A percentile compares a stretch with the other conserved stretches of the same genome.
These are phyloP conservation scores for Pseudomugil gertrudae DNA, from an alignment of 2,797 vertebrate genomes.

Conservation along the genomic window DNA sequence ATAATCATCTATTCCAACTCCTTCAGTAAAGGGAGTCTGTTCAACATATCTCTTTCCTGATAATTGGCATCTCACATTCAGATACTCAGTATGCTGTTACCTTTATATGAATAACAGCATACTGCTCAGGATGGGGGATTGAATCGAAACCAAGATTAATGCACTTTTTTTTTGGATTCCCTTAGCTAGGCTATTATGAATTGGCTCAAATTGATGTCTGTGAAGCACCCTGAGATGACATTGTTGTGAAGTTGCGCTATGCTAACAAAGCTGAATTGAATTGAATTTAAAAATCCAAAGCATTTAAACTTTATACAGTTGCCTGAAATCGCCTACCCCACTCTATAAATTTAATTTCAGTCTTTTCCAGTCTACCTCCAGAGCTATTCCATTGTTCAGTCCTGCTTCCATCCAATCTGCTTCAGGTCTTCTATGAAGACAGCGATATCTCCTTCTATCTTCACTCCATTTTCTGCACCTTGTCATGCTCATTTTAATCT, in stretches of 20 bases:
- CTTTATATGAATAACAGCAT: too few species aligned
- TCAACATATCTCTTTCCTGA: slow-evolving; percentile 46
- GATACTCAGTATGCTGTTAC: slow-evolving; percentile 41
- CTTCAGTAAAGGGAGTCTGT: slow-evolving; percentile 38
- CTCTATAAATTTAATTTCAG: slow-evolving; percentile 36
- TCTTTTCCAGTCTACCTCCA: slow-evolving; percentile 36
- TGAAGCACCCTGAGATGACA: too few species aligned
- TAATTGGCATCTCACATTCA: slow-evolving; percentile 56
- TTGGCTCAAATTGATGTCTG: too few species aligned
- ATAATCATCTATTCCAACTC: slow-evolving; percentile 20
- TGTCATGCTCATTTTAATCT: slow-evolving; percentile 45
- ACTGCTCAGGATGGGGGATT: too few species aligned
- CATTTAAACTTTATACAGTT: slow-evolving; percentile 39
- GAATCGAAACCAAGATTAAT: too few species aligned
- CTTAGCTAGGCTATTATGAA: too few species aligned
- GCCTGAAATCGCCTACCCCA: slow-evolving; percentile 26
- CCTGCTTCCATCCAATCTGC: slow-evolving; percentile 25
- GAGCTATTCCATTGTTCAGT: slow-evolving; percentile 29
- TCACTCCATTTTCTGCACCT: slow-evolving; percentile 7
- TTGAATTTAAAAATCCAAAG: slow-evolving; percentile 18
- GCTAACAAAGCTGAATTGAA: too few species aligned
- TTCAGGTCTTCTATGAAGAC: slow-evolving; percentile 15
- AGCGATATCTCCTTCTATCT: background rate
- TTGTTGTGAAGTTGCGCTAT: too few species aligned
- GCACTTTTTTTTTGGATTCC: too few species aligned